phyloP scores from a whole-genome alignment of 2,888 invertebrate genomes.

The Bembecia ichneumoniformis region DNA sequence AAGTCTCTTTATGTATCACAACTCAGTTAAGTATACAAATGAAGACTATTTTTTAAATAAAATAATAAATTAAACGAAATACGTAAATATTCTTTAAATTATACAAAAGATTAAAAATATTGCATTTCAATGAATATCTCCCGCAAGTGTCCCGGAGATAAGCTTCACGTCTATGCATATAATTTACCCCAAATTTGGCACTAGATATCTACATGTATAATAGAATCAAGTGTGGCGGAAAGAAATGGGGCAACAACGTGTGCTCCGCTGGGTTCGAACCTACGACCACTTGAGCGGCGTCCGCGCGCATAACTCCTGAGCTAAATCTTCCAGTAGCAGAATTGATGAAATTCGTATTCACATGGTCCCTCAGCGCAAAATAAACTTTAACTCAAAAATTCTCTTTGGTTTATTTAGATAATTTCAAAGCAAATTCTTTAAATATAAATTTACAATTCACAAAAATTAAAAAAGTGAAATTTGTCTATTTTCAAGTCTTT shows the following conservation, averaged over 20 bases:
- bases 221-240: constrained; percentile 64
- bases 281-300: constrained; percentile 9
- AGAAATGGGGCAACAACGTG: constrained; percentile 43
- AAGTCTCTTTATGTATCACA: background rate
- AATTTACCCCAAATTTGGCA: constrained; percentile 57
- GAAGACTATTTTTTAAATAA: no score
- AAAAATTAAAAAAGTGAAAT: no score
- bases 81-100: no score
- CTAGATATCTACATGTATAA: constrained; percentile 49
- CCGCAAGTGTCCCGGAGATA: constrained; percentile 25
- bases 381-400: no score
- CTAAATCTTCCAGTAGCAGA: constrained; percentile 10
- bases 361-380: no score
- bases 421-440: no score
- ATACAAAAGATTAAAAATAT: constrained; percentile 22
- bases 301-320: constrained; percentile 10
- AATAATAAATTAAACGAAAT: no score
- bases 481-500: no score
- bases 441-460: no score
- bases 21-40: no score
- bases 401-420: no score
- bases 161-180: constrained; percentile 48
- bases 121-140: constrained; percentile 46
- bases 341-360: no score
- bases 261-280: constrained; percentile 35